Conservation (phyloP, 2,888 invertebrate genomes). For the Trichopria drosophilae region DNA sequence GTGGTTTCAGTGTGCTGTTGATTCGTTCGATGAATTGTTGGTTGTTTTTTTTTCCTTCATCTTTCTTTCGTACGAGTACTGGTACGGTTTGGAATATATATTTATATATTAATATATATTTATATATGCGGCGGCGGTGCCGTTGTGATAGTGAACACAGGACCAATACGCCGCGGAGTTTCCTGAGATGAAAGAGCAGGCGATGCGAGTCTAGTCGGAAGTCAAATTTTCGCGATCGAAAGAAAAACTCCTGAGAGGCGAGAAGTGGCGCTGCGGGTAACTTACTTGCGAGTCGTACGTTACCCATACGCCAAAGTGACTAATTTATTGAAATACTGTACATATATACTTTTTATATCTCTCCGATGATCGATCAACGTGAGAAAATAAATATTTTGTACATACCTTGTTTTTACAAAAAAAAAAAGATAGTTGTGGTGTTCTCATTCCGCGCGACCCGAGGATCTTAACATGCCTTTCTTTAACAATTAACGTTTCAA, state of each 20-base stretch:
- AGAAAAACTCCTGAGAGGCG: slow-evolving; percentile 24
- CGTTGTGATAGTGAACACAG: slow-evolving; percentile 57
- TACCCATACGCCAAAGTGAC: too few relatives aligned
- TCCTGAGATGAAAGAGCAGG: too few relatives aligned
- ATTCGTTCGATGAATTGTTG: slow-evolving; percentile 18
- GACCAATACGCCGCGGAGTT: too few relatives aligned
- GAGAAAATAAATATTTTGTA: slow-evolving; percentile 36
- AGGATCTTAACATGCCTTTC: too few relatives aligned
- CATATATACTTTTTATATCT: slow-evolving; percentile 34
- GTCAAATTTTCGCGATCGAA: too few relatives aligned
- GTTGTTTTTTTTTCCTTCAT: slow-evolving; percentile 3
- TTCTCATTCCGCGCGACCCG: too few relatives aligned
- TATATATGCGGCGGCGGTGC: too few relatives aligned
- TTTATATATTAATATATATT: too few relatives aligned
- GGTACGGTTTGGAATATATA: too few relatives aligned
- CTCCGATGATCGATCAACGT: slow-evolving; percentile 29
- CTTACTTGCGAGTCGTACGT: slow-evolving; percentile 6
- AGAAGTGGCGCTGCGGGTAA: slow-evolving; percentile 6
- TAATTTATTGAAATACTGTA: slow-evolving; percentile 33
- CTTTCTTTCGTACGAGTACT: slow-evolving; percentile 33
- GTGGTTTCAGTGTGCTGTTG: slow-evolving; percentile 39
- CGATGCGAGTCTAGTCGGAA: too few relatives aligned
- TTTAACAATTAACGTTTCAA: too few relatives aligned
- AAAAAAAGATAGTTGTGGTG: slow-evolving; percentile 13
- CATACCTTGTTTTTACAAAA: slow-evolving; percentile 28